phyloP scores from a whole-genome alignment of 1,140 invertebrate species.

The Aleiodes sp. region DNA sequence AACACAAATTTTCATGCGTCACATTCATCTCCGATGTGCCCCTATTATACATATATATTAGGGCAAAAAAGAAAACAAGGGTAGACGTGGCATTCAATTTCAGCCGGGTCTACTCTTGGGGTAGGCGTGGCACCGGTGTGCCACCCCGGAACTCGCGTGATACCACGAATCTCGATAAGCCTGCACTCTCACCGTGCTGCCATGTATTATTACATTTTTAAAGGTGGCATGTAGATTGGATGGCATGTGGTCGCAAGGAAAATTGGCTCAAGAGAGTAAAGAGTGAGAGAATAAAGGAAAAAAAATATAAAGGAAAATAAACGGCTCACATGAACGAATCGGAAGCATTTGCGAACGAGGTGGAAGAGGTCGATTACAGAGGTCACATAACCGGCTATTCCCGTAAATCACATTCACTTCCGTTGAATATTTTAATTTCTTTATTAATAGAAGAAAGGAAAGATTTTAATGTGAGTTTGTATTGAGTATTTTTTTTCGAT shows the following conservation, averaged over 20 bases:
- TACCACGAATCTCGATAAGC: slow-evolving; percentile 30
- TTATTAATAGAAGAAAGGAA: slow-evolving; percentile 15
- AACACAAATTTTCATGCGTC: neutral
- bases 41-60: neutral
- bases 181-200: slow-evolving; percentile 24
- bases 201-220: slow-evolving; percentile 34
- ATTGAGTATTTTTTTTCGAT: too few species aligned
- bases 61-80: neutral
- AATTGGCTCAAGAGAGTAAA: slow-evolving; percentile 17
- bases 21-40: slow-evolving; percentile 26
- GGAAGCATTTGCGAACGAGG: neutral
- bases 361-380: neutral
- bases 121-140: slow-evolving; percentile 23
- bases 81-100: slow-evolving; percentile 25
- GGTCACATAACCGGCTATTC: slow-evolving; percentile 8
- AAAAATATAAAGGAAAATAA: slow-evolving; percentile 10
- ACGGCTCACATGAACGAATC: neutral
- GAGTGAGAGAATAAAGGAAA: slow-evolving; percentile 20
- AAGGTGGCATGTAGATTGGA: slow-evolving; percentile 18
- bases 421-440: slow-evolving; percentile 30
- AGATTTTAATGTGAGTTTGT: neutral
- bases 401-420: slow-evolving; percentile 7
- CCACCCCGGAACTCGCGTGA: slow-evolving; percentile 30
- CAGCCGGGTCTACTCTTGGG: slow-evolving; percentile 4
- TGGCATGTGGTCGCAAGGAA: neutral